Evolutionary conservation across 2,888 invertebrate species (phyloP).

Genomic region (Agonum fuliginosum): DNA sequence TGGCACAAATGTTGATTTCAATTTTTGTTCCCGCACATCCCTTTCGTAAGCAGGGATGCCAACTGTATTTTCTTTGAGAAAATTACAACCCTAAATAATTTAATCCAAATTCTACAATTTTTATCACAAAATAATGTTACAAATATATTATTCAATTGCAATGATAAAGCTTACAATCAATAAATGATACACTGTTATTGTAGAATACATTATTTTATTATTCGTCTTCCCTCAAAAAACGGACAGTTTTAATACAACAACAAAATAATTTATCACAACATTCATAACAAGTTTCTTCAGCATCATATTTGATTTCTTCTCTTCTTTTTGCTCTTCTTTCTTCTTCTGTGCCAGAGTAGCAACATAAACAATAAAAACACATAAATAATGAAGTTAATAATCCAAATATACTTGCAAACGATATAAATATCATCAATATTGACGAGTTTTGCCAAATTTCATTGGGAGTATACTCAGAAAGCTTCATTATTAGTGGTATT

Average conservation of each 20-base stretch:
- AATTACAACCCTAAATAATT: no score
- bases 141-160: no score
- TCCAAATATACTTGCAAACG: neutral
- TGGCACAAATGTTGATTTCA: no score
- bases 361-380: neutral
- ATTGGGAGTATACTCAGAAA: neutral
- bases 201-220: no score
- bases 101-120: no score
- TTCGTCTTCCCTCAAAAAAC: neutral
- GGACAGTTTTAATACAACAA: neutral
- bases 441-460: neutral
- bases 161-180: no score
- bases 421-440: neutral
- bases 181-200: no score
- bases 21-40: no score
- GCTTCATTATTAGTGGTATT: neutral
- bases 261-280: neutral
- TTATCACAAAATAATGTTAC: no score
- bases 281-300: neutral
- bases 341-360: conserved; percentile 8
- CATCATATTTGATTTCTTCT: neutral
- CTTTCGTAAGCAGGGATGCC: no score
- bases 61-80: no score
- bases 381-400: neutral
- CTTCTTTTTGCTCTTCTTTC: neutral